Conservation (phyloP, 2,797 vertebrate species). For the Myotis vivesi region DNA sequence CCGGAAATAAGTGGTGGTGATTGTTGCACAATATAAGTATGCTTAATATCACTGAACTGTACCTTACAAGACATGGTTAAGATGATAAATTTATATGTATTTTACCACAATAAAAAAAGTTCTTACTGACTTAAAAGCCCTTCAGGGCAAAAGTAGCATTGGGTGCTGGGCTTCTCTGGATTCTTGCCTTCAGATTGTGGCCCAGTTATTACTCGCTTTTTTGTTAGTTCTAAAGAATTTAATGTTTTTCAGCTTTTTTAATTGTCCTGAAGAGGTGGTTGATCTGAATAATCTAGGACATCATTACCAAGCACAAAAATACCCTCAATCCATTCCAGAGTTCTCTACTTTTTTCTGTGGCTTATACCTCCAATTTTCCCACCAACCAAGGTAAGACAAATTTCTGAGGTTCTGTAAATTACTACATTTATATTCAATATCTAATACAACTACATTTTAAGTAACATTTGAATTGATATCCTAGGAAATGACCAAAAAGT, state of each 20-base stretch:
- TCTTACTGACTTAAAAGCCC: not conserved
- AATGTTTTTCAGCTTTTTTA: not conserved
- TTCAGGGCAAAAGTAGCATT: not conserved
- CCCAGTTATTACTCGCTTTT: not conserved
- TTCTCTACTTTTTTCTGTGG: not conserved
- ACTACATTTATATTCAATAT: conserved; percentile 5
- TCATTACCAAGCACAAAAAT: not conserved
- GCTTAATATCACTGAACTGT: not conserved
- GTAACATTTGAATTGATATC: not conserved
- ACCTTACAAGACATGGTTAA: not conserved
- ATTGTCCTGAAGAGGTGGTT: not conserved
- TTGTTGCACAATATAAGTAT: not conserved
- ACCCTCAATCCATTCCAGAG: not conserved
- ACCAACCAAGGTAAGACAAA: not conserved
- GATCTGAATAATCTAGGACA: not conserved
- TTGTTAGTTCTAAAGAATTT: not conserved
- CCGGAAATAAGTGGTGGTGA: not conserved
- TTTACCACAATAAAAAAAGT: not conserved
- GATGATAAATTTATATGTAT: not conserved
- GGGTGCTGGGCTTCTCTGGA: not conserved
- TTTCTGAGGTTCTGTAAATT: conserved; percentile 4
- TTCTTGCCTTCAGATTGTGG: conserved; percentile 6
- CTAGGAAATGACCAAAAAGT: not conserved
- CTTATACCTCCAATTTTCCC: not conserved
- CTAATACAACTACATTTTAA: not conserved